Percentiles rank a stretch among this genome's conserved stretches.
Evolutionary conservation across 2,797 vertebrate genomes (phyloP).

Genomic region (Balearica regulorum): DNA sequence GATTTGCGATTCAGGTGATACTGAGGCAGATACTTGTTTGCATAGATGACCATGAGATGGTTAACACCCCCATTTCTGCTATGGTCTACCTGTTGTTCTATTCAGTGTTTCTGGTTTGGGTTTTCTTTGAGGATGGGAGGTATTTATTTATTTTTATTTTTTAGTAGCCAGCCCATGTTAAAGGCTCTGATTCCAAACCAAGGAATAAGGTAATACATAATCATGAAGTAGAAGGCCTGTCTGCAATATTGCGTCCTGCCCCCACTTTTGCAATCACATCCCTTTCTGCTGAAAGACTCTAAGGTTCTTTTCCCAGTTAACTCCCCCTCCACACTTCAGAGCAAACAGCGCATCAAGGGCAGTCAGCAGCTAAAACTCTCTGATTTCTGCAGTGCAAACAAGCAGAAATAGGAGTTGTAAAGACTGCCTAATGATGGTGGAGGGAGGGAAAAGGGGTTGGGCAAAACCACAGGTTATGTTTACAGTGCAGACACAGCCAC

Average conservation of each 20-base stretch:
- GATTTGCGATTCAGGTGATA: too few species aligned
- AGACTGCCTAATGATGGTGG: not conserved
- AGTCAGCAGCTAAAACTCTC: not conserved
- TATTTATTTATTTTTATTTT: not conserved
- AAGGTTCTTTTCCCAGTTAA: not conserved
- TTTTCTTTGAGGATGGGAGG: not conserved
- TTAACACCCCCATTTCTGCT: not conserved
- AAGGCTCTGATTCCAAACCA: not conserved
- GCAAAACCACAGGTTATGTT: not conserved
- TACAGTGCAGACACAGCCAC: not conserved
- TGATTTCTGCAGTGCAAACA: not conserved
- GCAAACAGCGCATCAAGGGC: not conserved
- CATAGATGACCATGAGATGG: not conserved
- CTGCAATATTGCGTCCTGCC: not conserved
- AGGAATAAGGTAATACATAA: not conserved
- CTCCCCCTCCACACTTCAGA: not conserved
- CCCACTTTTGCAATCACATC: not conserved
- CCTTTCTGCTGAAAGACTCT: not conserved
- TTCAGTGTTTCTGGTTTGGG: not conserved
- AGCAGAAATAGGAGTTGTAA: not conserved
- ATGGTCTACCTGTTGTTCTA: not conserved
- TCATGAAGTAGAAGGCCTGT: not conserved
- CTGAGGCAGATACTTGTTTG: not conserved
- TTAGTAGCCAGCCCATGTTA: not conserved
- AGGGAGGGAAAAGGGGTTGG: not conserved